These are phyloP conservation scores for Epinotia bilunana DNA, from an alignment of 2,888 invertebrate species.

Conservation along the genomic window DNA sequence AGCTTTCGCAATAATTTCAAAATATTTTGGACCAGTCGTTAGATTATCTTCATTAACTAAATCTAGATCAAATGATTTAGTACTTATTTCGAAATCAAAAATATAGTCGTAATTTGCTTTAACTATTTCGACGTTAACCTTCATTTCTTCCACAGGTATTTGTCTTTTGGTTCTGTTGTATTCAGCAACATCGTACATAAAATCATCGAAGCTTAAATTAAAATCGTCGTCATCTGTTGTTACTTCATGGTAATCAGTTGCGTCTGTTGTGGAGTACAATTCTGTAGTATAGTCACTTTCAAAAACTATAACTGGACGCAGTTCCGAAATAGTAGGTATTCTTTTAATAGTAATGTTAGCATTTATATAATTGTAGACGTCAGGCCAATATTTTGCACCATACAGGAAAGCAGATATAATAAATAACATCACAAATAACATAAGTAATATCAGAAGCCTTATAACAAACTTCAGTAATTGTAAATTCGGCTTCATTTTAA, in stretches of 20 bases:
- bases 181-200: slow-evolving; percentile 58
- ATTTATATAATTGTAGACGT: slow-evolving; percentile 72
- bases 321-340: slow-evolving; percentile 72
- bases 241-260: slow-evolving; percentile 54
- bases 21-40: slow-evolving; percentile 59
- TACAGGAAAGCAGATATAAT: slow-evolving; percentile 68
- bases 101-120: slow-evolving; percentile 56
- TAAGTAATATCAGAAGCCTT: slow-evolving; percentile 63
- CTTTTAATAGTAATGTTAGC: slow-evolving; percentile 76
- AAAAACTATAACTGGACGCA: slow-evolving; percentile 59
- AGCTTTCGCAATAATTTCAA: slow-evolving; percentile 58
- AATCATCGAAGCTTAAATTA: slow-evolving; percentile 59
- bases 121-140: slow-evolving; percentile 31
- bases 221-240: slow-evolving; percentile 54
- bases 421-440: slow-evolving; percentile 67
- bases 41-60: slow-evolving; percentile 62
- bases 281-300: slow-evolving; percentile 63
- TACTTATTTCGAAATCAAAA: slow-evolving; percentile 60
- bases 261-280: slow-evolving; percentile 58
- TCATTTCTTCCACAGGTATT: slow-evolving; percentile 36
- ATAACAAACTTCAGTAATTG: slow-evolving; percentile 63
- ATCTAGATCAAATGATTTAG: slow-evolving; percentile 58
- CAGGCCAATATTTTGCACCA: slow-evolving; percentile 74
- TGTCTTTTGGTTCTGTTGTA: slow-evolving; percentile 48
- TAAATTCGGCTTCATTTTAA: slow-evolving; percentile 64